Evolutionary conservation across 2,888 invertebrate genomes (phyloP), one percentile per base, ranked within the genome.

Genomic region (Dastarcus helophoroides): DNA sequence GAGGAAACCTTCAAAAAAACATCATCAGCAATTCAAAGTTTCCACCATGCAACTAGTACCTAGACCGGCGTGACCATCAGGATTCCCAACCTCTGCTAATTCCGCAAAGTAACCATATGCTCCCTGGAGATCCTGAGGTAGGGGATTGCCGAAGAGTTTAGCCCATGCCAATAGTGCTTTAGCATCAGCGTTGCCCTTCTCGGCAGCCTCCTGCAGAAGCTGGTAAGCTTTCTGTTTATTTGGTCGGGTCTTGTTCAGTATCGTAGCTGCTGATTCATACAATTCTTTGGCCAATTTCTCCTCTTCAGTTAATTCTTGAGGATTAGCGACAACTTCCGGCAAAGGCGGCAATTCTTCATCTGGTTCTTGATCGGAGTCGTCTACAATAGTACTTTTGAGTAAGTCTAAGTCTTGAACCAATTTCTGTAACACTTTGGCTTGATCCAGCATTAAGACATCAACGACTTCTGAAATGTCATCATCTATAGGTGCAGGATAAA

Each of bases 111-210:
- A 77, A 23, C 69, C 63, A 46, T 71, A 73, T 0, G 93, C 90
- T 32, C 72, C 73, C 5, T 76, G 66, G 35, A 90, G 65, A 56
- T 93, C 79, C 46, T 88, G 76, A 22, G 74, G 69, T 8, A 85
- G 64, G 36, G 73, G 82, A 51, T 72, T 83, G 0, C 95, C 95
- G 47, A 90, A 77, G 4, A 97, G 60, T 46, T 82, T 72, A 0
- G 83, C 84, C 85, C 93, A 91, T 1, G 91, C 93, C 3, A 94
- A 60, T 54, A 82, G 71, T 36, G 89, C 83, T 55, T 78, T 73
- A 0, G 95, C 88, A 26, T 81, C 78, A 1, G 65, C 58, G 56
- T 93, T 88, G 22, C 89, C 89, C 32, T 77, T 65, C 23, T 77
- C 75, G 0, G 91, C 83, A 0, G 95, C 86, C 43, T 78, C 70